A percentile compares a stretch with the other conserved stretches of the same genome.
phyloP scores from a whole-genome alignment of 2,888 invertebrate genomes.

The Ephialtes manifestator region DNA sequence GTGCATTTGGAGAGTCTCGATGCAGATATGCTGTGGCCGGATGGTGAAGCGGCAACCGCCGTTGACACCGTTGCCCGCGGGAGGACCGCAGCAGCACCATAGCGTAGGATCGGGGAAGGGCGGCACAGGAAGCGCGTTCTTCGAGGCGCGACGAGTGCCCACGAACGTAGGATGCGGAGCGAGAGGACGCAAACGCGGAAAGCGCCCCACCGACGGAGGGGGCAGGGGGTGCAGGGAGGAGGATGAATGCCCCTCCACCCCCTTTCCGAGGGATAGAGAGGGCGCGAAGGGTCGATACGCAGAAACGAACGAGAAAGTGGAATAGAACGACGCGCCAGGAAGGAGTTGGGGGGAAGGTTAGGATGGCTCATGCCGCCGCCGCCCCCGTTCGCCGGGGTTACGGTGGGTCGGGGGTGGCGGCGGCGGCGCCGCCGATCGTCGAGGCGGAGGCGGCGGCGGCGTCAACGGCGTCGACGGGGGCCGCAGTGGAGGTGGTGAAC shows the following conservation, averaged over 20 bases:
- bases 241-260: constrained; percentile 6
- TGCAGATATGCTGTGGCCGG: background rate
- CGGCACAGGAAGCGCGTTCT: constrained; percentile 44
- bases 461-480: constrained; percentile 69
- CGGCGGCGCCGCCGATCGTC: constrained; percentile 72
- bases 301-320: constrained; percentile 26
- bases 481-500: constrained; percentile 80
- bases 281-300: constrained; percentile 19
- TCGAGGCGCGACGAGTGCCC: constrained; percentile 41
- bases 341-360: constrained; percentile 24
- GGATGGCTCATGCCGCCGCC: background rate
- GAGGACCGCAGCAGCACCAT: constrained; percentile 57
- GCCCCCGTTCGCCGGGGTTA: constrained; percentile 56
- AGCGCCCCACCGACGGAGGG: constrained; percentile 34
- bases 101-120: constrained; percentile 41
- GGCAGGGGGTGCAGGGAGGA: constrained; percentile 30
- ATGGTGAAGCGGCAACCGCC: constrained; percentile 10
- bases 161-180: constrained; percentile 31
- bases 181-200: constrained; percentile 63
- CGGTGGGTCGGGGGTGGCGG: constrained; percentile 69
- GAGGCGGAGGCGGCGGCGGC: constrained; percentile 74
- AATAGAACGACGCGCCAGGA: constrained; percentile 8
- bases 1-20: background rate
- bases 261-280: constrained; percentile 32
- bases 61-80: constrained; percentile 60